phyloP scores from a whole-genome alignment of 2,113 vertebrate species.

The Paramisgurnus dabryanus region DNA sequence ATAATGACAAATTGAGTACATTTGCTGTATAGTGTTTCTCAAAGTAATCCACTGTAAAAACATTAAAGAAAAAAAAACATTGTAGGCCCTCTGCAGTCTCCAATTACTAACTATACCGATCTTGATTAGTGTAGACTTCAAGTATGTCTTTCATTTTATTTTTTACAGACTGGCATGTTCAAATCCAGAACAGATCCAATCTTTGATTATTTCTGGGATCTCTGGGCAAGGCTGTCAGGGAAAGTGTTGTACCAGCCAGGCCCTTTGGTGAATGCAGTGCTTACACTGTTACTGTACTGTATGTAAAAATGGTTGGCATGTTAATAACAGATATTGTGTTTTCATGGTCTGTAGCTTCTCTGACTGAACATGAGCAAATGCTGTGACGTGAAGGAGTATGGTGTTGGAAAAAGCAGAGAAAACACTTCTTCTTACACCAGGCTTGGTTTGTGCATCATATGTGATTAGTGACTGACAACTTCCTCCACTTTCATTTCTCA shows the following conservation, averaged over 20 bases:
- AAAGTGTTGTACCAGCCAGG: too few relatives aligned
- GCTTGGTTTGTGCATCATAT: slow-evolving; percentile 1
- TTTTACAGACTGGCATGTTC: background rate
- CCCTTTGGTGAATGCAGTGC: too few relatives aligned
- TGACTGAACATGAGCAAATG: background rate
- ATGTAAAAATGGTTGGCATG: too few relatives aligned
- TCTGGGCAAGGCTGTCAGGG: too few relatives aligned
- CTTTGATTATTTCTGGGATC: background rate
- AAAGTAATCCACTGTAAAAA: background rate
- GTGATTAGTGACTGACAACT: slow-evolving; percentile 23
- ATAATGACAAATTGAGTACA: background rate
- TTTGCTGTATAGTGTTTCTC: background rate
- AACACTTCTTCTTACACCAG: background rate
- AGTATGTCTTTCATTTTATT: background rate
- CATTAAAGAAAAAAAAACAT: background rate
- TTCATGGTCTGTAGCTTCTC: slow-evolving; percentile 6
- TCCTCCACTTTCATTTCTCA: background rate
- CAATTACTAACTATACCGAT: background rate
- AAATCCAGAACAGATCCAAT: background rate
- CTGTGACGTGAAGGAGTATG: background rate
- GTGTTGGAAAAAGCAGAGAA: background rate
- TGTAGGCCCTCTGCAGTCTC: background rate
- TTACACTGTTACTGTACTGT: too few relatives aligned
- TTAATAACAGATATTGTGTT: background rate
- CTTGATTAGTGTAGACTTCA: background rate